Evolutionary conservation across 2,888 invertebrate genomes (phyloP).

Genomic region (Cyaniris semiargus): DNA sequence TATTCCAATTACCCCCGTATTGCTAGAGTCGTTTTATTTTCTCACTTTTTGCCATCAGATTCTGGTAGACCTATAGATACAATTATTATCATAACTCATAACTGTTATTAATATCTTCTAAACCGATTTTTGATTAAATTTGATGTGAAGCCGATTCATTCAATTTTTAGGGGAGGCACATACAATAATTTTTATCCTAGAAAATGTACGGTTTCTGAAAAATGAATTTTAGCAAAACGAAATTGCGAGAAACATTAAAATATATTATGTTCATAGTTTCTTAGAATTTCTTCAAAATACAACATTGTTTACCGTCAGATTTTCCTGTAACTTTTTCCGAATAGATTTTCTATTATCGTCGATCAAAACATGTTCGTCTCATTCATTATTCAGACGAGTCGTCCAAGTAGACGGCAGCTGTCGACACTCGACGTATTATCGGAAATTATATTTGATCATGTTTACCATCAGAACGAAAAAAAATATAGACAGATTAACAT

Average conservation of each 20-base stretch:
- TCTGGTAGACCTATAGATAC: too few relatives aligned
- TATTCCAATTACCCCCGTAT: too few relatives aligned
- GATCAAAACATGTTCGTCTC: neutral
- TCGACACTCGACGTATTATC: neutral
- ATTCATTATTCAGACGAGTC: neutral
- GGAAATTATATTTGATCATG: neutral
- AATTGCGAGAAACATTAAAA: neutral
- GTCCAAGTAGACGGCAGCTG: neutral
- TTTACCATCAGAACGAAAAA: neutral
- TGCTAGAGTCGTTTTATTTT: too few relatives aligned
- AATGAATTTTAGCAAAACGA: neutral
- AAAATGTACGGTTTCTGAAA: neutral
- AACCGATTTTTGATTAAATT: too few relatives aligned
- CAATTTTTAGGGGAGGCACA: neutral
- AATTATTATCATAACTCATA: too few relatives aligned
- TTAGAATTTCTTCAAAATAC: neutral
- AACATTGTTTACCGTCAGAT: neutral
- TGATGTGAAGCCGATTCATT: neutral
- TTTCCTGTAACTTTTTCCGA: neutral
- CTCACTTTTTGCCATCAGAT: too few relatives aligned
- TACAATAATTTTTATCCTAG: too few relatives aligned
- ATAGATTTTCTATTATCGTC: neutral
- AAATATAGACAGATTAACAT: too few relatives aligned
- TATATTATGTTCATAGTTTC: neutral
- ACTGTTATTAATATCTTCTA: too few relatives aligned